Percentiles rank a stretch among this genome's conserved stretches.
Conservation (phyloP, 1,140 invertebrate species). For the Ylistrum balloti region DNA sequence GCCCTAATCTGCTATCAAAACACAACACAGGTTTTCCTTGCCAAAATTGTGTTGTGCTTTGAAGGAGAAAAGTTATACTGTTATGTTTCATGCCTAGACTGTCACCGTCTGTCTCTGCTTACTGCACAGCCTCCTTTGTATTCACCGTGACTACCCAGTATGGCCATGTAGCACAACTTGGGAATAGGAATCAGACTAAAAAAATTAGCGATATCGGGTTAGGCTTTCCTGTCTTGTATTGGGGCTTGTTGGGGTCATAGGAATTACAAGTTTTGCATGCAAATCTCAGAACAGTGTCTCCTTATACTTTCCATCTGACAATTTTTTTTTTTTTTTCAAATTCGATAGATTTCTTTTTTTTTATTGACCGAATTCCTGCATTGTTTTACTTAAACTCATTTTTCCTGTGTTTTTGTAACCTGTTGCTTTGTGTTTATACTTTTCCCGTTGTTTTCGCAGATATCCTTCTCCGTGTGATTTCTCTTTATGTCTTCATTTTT, state of each 20-base stretch:
- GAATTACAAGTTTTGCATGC: conserved; percentile 32
- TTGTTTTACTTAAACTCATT: neutral
- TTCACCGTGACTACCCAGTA: neutral
- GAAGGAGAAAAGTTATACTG: neutral
- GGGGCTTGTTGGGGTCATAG: neutral
- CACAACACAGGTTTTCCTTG: neutral
- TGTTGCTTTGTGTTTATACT: conserved; percentile 9
- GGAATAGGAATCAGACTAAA: neutral
- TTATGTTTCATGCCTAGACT: neutral
- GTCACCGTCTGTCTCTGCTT: neutral
- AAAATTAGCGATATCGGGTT: neutral
- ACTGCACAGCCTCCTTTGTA: neutral
- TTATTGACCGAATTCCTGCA: neutral
- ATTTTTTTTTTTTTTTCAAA: too few relatives aligned
- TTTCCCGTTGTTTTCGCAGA: conserved; percentile 12
- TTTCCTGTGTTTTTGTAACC: neutral
- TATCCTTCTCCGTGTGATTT: conserved; percentile 35
- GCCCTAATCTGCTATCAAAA: neutral
- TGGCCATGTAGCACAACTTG: neutral
- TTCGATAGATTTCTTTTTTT: neutral
- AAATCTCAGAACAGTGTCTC: neutral
- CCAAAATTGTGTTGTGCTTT: neutral
- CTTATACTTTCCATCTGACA: neutral
- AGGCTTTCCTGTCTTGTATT: neutral
- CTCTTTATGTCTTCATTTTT: conserved; percentile 37